Base-by-base conservation (phyloP, 2,113 vertebrate genomes). In the Psilopsiagon aurifrons region DNA sequence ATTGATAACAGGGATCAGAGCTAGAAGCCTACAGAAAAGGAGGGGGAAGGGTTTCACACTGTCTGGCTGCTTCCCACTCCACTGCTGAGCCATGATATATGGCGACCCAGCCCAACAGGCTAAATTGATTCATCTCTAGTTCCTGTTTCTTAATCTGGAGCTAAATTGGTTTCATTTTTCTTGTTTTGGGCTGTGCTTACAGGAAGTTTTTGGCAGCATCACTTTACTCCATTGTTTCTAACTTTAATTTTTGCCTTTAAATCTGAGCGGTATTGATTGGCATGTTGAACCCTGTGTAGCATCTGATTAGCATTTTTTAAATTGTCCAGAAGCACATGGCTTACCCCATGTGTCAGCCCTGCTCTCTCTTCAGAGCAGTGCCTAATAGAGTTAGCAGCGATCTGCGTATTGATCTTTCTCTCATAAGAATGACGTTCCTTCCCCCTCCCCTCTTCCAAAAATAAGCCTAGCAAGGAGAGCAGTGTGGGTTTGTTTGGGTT, bases 121-220 rank as follows among this genome's bases (percentile, higher is more conserved):
- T 96, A 98, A 98, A 97, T 98, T 98, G 98, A 98, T 98, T 98
- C 98, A 98, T 98, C 98, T 98, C 97, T 92, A 98, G 98, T 98
- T 98, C 98, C 98, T 98, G 96, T 98, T 98, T 98, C 98, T 98
- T 98, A 98, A 98, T 98, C 98, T 98, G 98, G 96, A 98, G 96
- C 98, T 98, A 98, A 98, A 98, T 98, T 98, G 98, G 98, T 98
- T 98, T 98, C 98, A 98, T 98, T 98, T 98, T 98, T 98, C 98
- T 98, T 98, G 97, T 97, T 98, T 97, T 88, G 96, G 97, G 95
- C 97, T 96, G 97, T 70, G 27, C 96, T 98, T 83, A 76, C 96
- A 97, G 96, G 92, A 96, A 95, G 96, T 98, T 98, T 97, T 98
- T 97, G 97, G 96, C 97, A 95, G 97, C 85, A 96, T 89, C 93